Percentiles rank a stretch among this genome's conserved stretches.
These are phyloP conservation scores for Semicossyphus pulcher DNA, from an alignment of 2,113 vertebrate species.

Conservation along the genomic window DNA sequence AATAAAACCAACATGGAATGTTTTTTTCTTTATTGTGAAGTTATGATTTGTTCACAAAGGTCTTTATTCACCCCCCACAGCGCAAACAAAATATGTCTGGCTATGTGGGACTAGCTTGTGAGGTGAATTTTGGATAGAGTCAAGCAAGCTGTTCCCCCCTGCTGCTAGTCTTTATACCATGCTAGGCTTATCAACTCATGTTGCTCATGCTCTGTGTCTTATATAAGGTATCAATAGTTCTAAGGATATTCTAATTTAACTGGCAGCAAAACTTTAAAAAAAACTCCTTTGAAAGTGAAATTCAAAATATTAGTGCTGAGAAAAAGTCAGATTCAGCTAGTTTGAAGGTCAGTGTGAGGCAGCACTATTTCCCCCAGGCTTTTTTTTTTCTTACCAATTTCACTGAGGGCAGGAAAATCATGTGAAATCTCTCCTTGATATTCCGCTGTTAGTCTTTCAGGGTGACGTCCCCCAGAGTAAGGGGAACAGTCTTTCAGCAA, in stretches of 20 bases:
- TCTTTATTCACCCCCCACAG: no score
- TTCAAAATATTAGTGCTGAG: not conserved
- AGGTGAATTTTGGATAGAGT: no score
- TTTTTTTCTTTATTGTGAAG: no score
- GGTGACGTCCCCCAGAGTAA: constrained; percentile 1
- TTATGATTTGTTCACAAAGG: no score
- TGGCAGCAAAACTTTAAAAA: not conserved
- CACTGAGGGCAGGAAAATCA: not conserved
- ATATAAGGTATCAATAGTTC: not conserved
- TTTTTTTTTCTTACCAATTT: constrained; percentile 19
- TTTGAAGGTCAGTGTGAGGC: constrained; percentile 8
- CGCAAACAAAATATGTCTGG: no score
- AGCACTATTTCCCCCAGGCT: not conserved
- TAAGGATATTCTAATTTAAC: not conserved
- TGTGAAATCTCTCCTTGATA: constrained; percentile 10
- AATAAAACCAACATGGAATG: no score
- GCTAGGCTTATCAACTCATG: not conserved
- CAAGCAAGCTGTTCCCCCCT: no score
- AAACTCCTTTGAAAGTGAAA: constrained; percentile 6
- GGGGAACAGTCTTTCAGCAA: constrained; percentile 13
- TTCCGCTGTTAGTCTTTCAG: constrained; percentile 10
- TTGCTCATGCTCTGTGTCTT: not conserved
- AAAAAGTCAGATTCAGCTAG: not conserved
- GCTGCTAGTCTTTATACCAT: not conserved
- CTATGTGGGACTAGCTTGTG: no score